Base-by-base conservation (phyloP, 2,888 invertebrate species). In the Bembecia ichneumoniformis region DNA sequence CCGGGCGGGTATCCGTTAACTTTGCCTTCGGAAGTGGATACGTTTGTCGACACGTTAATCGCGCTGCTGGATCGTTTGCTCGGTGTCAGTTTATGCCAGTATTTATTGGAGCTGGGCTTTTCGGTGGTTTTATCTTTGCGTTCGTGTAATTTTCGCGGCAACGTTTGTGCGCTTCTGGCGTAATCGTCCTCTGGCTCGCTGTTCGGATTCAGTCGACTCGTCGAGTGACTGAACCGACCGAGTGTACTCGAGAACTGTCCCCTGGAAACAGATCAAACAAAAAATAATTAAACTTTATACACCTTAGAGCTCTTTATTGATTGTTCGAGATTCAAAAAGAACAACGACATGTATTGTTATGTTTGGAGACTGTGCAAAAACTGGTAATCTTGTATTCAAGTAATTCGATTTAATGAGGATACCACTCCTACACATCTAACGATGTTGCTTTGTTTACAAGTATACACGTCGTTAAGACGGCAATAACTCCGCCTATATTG, bases 211-310 rank as follows among this genome's bases (percentile, higher is more conserved):
- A 94, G 78, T 53, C 94, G 90, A 71, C 93, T 91, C 47, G 93
- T 92, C 16, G 94, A 93, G 80, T 94, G 95, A 87, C 94, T 94
- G 82, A 94, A 92, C 58, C 95, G 91, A 53, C 94, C 95, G 64
- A 95, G 87, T 36, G 94, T 94, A 63, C 92, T 93, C 63, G 90
- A 90, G 71, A 90, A 91, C 70, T 91, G 91, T 58, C 90, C 90
- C 82, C 92, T 92, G 89, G 58, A 91, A 86, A 68, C 76, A 73
- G 69, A 67, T 63, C 65, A 61, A 63, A 46, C n/a, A 28, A 20
- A 46, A 60, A 62, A 62, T 58, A 56, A 56, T 56, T 58, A 58
- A 55, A 35, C 16, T 61, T 63, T 68, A 63, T 64, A 51, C 52
- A 54, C 57, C 47, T 47, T n/a, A 53, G 58, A 59, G 65, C 58